Percentiles rank a stretch among this genome's conserved stretches.
Evolutionary conservation across 2,113 vertebrate species (phyloP).

Genomic region (Gasterosteus aculeatus): DNA sequence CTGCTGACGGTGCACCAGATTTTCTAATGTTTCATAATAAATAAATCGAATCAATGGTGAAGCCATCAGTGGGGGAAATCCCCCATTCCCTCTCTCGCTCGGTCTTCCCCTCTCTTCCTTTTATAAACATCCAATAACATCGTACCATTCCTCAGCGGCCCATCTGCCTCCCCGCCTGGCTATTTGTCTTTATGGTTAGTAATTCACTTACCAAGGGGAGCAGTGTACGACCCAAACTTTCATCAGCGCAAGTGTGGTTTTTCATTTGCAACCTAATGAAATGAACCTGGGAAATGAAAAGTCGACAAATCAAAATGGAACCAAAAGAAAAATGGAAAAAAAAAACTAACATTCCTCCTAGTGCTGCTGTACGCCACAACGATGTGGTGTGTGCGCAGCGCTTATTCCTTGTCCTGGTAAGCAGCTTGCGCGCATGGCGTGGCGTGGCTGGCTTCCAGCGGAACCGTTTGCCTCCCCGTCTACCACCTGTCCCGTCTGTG

Average conservation of each 20-base stretch:
- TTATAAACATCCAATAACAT: slow-evolving; percentile 64
- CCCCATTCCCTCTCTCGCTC: slow-evolving; percentile 23
- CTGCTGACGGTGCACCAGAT: slow-evolving; percentile 16
- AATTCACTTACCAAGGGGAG: slow-evolving; percentile 56
- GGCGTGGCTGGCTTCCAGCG: slow-evolving; percentile 50
- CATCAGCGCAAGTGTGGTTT: slow-evolving; percentile 50
- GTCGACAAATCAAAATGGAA: slow-evolving; percentile 24
- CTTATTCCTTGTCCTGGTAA: slow-evolving; percentile 53
- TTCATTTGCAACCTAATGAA: slow-evolving; percentile 55
- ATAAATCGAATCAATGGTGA: slow-evolving; percentile 25
- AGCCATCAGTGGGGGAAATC: slow-evolving; percentile 40
- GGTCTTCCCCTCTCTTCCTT: slow-evolving; percentile 39
- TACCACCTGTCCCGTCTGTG: slow-evolving; percentile 59
- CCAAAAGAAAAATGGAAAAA: slow-evolving; percentile 46
- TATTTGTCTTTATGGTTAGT: slow-evolving; percentile 68
- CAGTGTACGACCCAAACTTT: slow-evolving; percentile 38
- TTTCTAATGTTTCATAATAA: slow-evolving; percentile 33
- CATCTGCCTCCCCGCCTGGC: slow-evolving; percentile 58
- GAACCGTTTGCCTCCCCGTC: slow-evolving; percentile 52
- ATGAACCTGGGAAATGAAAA: slow-evolving; percentile 43
- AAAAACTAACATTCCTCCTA: slow-evolving; percentile 35
- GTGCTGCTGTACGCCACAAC: slow-evolving; percentile 17
- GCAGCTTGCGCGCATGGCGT: slow-evolving; percentile 60
- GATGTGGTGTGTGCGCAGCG: slow-evolving; percentile 25
- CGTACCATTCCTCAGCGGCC: slow-evolving; percentile 52